A percentile compares a stretch with the other conserved stretches of the same genome.
Evolutionary conservation across 2,797 vertebrate species (phyloP).

Genomic region (Tenualosa thibaudeaui): DNA sequence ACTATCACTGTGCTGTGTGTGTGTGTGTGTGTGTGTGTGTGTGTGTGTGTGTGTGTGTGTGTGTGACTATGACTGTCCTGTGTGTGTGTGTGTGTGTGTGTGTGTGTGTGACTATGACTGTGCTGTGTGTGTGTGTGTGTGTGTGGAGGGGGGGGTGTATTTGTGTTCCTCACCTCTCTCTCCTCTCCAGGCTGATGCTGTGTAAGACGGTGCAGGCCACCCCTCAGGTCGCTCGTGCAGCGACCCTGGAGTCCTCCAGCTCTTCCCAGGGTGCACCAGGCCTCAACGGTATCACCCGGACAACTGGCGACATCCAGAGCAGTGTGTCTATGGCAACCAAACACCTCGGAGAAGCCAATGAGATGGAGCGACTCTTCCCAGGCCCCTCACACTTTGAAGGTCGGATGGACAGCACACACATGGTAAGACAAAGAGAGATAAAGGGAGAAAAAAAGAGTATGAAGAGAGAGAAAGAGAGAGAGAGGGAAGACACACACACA

Average conservation of each 20-base stretch:
- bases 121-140: not conserved
- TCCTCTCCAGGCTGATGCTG: slow-evolving; percentile 83
- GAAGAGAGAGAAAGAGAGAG: not conserved
- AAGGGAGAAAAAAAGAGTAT: not conserved
- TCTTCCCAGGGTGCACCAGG: slow-evolving; percentile 71
- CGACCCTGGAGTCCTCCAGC: slow-evolving; percentile 68
- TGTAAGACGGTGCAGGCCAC: slow-evolving; percentile 90
- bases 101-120: not conserved
- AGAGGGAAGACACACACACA: not conserved
- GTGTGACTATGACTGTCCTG: too few species aligned
- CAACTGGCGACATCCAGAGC: slow-evolving; percentile 70
- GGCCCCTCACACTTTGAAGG: slow-evolving; percentile 54
- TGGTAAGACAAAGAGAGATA: slow-evolving; percentile 58
- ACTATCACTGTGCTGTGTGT: not conserved
- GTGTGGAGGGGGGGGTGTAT: not conserved
- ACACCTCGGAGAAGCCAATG: slow-evolving; percentile 78
- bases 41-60: not conserved
- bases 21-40: not conserved
- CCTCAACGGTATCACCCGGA: slow-evolving; percentile 74
- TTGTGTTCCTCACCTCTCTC: not conserved
- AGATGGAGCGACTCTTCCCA: slow-evolving; percentile 88
- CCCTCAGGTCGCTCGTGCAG: slow-evolving; percentile 76
- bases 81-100: not conserved
- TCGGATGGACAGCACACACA: slow-evolving; percentile 55
- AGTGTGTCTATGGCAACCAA: slow-evolving; percentile 64